Conservation (phyloP, 2,797 vertebrate species). For the Myioborus miniatus region DNA sequence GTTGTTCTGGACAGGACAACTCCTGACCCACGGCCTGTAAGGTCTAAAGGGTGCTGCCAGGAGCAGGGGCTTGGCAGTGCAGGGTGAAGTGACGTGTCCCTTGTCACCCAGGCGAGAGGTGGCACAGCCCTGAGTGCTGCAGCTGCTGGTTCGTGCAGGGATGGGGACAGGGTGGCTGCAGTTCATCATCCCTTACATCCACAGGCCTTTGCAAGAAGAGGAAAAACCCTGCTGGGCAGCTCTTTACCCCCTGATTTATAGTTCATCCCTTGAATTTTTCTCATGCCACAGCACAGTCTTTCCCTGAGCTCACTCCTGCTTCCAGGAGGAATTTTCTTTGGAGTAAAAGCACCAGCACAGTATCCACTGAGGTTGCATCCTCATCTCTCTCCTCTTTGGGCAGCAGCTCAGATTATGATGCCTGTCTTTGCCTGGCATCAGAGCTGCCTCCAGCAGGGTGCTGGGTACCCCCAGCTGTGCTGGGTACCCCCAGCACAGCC, state of each 20-base stretch:
- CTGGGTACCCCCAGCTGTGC: not conserved
- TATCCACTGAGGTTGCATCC: not conserved
- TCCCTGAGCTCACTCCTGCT: not conserved
- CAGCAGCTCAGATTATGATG: not conserved
- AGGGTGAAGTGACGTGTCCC: not conserved
- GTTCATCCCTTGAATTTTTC: not conserved
- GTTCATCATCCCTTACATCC: not conserved
- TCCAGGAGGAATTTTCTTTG: not conserved
- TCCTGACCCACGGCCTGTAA: accelerated
- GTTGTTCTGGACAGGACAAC: not conserved
- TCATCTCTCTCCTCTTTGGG: not conserved
- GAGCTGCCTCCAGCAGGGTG: not conserved
- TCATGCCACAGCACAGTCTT: accelerated
- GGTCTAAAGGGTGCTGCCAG: not conserved
- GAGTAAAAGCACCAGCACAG: not conserved
- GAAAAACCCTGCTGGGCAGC: not conserved
- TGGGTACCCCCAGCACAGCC: not conserved
- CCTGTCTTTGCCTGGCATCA: not conserved
- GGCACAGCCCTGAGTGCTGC: not conserved
- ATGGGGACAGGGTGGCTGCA: not conserved
- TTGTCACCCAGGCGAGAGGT: not conserved
- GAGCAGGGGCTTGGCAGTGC: not conserved
- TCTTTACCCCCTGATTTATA: not conserved
- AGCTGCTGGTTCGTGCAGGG: accelerated
- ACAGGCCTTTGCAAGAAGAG: not conserved